Conservation (phyloP, 2,113 vertebrate species). For the Microtus oregoni region DNA sequence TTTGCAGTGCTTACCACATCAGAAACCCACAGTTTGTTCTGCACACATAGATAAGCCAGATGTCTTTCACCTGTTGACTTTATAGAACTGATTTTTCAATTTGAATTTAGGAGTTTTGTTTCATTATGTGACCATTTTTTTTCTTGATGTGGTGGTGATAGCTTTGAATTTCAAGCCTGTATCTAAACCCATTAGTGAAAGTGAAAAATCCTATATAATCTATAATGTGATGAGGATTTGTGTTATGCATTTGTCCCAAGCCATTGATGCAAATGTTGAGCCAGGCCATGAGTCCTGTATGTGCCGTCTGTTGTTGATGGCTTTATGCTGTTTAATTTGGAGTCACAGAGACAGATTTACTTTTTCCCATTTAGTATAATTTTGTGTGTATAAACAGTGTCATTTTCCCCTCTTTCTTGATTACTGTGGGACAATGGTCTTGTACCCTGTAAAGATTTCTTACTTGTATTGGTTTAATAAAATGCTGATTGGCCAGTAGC, state of each 20-base stretch:
- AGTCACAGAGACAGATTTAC: not conserved
- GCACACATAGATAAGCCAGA: not conserved
- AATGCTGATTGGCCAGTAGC: no score
- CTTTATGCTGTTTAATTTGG: not conserved
- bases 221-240: not conserved
- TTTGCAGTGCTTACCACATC: not conserved
- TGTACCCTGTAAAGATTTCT: no score
- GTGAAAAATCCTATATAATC: not conserved
- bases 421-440: no score
- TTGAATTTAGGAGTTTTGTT: conserved; percentile 12
- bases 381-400: not conserved
- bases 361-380: not conserved
- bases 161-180: not conserved
- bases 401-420: not conserved
- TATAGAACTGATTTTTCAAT: not conserved
- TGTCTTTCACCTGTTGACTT: not conserved
- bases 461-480: no score
- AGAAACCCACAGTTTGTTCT: not conserved
- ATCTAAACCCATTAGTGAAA: not conserved
- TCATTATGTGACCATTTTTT: not conserved
- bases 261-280: not conserved
- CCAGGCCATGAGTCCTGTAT: not conserved
- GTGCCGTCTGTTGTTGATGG: not conserved
- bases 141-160: not conserved
- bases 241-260: not conserved